These are phyloP conservation scores for Periophthalmus magnuspinnatus DNA, from an alignment of 2,797 vertebrate species.

Conservation along the genomic window DNA sequence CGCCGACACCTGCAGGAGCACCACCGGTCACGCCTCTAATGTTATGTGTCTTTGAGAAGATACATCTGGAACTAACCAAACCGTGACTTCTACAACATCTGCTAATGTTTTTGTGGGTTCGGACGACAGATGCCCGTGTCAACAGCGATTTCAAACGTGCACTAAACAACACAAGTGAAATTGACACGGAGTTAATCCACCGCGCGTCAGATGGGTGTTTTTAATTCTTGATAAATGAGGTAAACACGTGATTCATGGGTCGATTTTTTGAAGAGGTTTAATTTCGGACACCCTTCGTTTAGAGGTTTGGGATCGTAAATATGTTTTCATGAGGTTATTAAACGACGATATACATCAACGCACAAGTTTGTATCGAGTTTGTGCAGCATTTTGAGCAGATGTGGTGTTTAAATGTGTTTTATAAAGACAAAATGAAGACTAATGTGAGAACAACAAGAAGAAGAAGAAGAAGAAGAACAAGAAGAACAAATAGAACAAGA, in stretches of 20 bases:
- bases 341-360: no score
- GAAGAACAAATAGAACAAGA: no score
- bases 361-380: no score
- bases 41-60: conserved; percentile 35
- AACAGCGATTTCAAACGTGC: conserved; percentile 49
- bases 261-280: not conserved
- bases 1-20: conserved; percentile 63
- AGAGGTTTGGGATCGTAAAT: not conserved
- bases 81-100: conserved; percentile 44
- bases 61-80: conserved; percentile 32
- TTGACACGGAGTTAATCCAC: conserved; percentile 44
- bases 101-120: conserved; percentile 35
- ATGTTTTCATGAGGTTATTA: no score
- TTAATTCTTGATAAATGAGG: conserved; percentile 36
- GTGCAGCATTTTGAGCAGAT: no score
- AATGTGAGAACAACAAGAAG: no score
- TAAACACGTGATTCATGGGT: conserved; percentile 8
- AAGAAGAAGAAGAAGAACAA: no score
- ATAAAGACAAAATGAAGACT: no score
- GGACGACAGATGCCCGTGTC: conserved; percentile 54
- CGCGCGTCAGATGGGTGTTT: conserved; percentile 31
- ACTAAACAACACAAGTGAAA: conserved; percentile 26
- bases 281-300: not conserved
- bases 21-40: conserved; percentile 51
- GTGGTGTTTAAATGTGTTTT: no score